Evolutionary conservation across 2,113 vertebrate genomes (phyloP).

Genomic region (Fukomys damarensis): DNA sequence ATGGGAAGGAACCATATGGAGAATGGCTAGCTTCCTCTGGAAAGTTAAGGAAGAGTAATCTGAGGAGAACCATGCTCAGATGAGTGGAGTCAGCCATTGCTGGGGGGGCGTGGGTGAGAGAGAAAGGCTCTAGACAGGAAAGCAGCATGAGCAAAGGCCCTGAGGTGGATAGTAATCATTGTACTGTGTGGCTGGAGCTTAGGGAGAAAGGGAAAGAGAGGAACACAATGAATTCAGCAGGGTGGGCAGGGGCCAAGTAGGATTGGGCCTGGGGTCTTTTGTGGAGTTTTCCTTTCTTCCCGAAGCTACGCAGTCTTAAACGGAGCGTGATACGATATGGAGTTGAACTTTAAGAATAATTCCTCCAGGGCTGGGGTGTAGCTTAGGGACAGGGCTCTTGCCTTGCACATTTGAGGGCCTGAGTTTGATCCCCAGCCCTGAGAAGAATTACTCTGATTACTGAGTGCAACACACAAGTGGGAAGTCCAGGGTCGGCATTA

Average conservation of each 20-base stretch:
- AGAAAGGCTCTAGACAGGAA: not conserved
- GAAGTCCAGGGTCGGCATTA: not conserved
- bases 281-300: not conserved
- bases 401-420: not conserved
- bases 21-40: not conserved
- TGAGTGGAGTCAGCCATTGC: not conserved
- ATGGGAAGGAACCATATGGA: not conserved
- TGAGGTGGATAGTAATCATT: not conserved
- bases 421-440: not conserved
- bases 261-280: not conserved
- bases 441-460: not conserved
- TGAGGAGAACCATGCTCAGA: not conserved
- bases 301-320: not conserved
- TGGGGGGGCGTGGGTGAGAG: not conserved
- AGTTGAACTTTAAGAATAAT: not conserved
- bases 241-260: not conserved
- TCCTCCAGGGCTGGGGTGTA: not conserved
- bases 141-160: not conserved
- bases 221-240: not conserved
- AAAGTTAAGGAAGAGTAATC: not conserved
- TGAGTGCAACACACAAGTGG: not conserved
- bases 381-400: not conserved
- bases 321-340: not conserved
- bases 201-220: not conserved
- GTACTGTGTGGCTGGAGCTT: not conserved